Percentiles rank a stretch among this genome's conserved stretches.
Evolutionary conservation across 1,140 invertebrate species (phyloP).

Genomic region (Mya arenaria): DNA sequence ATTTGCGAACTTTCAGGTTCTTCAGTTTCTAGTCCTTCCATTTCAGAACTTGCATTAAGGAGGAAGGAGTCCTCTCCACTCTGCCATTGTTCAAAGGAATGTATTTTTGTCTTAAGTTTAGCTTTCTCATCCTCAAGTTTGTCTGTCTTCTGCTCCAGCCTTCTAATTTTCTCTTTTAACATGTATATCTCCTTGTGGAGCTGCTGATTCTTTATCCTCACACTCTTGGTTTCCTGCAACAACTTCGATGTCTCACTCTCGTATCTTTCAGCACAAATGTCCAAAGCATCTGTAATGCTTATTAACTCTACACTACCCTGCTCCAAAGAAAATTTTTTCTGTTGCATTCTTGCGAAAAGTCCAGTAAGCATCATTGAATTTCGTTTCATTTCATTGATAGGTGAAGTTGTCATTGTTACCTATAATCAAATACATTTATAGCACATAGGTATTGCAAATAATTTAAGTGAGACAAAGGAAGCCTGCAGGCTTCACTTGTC

Average conservation of each 20-base stretch:
- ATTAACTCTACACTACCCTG: not conserved
- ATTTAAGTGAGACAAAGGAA: not conserved
- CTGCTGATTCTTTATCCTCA: not conserved
- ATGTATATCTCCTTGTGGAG: conserved; percentile 2
- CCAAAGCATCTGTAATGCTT: not conserved
- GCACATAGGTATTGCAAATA: not conserved
- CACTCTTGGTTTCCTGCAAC: not conserved
- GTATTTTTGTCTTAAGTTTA: not conserved
- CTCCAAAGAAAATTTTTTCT: not conserved
- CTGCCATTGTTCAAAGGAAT: not conserved
- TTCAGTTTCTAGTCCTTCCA: not conserved
- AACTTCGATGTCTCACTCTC: not conserved
- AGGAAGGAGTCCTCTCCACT: not conserved
- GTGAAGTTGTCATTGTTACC: not conserved
- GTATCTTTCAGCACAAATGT: not conserved
- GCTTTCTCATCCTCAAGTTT: too few relatives aligned
- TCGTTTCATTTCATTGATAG: not conserved
- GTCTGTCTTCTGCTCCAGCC: conserved; percentile 1
- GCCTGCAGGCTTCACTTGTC: not conserved
- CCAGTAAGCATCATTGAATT: not conserved
- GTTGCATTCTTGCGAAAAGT: not conserved
- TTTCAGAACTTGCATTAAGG: not conserved
- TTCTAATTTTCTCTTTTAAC: not conserved
- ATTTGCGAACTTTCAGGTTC: too few relatives aligned
- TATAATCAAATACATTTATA: not conserved